Conservation (phyloP, 2,113 vertebrate species). For the Phasianus colchicus region DNA sequence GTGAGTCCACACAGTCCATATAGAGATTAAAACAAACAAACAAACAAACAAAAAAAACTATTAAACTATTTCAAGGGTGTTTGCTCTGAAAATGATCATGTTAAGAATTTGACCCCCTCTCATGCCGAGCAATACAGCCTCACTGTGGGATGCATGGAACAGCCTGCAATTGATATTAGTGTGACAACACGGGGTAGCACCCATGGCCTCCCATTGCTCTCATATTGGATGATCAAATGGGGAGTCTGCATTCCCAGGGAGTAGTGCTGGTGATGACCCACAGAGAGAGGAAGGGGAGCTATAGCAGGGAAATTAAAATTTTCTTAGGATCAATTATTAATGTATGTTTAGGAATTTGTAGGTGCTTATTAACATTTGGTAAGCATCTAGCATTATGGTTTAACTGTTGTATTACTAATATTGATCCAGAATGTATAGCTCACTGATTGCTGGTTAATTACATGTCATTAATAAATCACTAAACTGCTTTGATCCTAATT, state of each 20-base stretch:
- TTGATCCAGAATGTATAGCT: conserved; percentile 11
- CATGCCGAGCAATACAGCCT: background rate
- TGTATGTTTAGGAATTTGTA: background rate
- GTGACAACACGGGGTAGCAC: background rate
- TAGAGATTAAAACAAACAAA: background rate
- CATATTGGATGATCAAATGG: rapidly evolving
- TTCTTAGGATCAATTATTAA: background rate
- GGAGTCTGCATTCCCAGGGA: rapidly evolving
- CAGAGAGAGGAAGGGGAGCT: background rate
- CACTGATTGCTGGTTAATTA: conserved; percentile 19
- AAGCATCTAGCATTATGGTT: background rate
- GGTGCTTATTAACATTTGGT: background rate
- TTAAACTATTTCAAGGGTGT: background rate
- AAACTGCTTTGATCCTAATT: conserved; percentile 9
- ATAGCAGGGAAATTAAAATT: background rate
- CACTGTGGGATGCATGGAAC: rapidly evolving
- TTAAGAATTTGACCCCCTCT: background rate
- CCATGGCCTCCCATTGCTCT: background rate
- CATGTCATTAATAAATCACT: background rate
- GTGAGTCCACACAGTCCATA: background rate
- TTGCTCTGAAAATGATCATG: background rate
- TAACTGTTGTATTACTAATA: background rate
- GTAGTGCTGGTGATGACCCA: background rate
- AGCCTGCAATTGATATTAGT: background rate
- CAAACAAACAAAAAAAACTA: background rate